A percentile compares a stretch with the other conserved stretches of the same genome.
phyloP scores from a whole-genome alignment of 2,888 invertebrate species.

The Bombylius major region DNA sequence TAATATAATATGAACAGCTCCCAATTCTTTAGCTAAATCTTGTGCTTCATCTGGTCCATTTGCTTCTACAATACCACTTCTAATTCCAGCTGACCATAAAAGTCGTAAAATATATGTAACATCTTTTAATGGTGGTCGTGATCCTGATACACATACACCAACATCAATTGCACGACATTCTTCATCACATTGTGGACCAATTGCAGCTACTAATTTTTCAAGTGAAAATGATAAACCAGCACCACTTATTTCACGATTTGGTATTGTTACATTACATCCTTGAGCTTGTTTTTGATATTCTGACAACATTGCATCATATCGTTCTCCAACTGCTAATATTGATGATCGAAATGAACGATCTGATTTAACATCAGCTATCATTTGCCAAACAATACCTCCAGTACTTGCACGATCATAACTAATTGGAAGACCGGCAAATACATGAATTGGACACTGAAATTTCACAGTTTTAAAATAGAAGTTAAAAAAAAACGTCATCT shows the following conservation, averaged over 20 bases:
- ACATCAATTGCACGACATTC: conserved; percentile 47
- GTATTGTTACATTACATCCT: conserved; percentile 27
- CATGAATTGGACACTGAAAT: conserved; percentile 44
- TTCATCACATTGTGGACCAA: conserved; percentile 42
- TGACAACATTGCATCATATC: conserved; percentile 72
- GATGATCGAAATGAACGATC: conserved; percentile 41
- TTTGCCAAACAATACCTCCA: conserved; percentile 49
- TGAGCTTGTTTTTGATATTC: conserved; percentile 46
- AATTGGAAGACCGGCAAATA: conserved; percentile 38
- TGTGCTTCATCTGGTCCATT: conserved; percentile 51
- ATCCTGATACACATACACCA: conserved; percentile 52
- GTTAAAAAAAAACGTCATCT: background rate
- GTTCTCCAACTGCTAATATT: conserved; percentile 77
- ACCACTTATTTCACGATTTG: conserved; percentile 38
- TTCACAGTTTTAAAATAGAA: background rate
- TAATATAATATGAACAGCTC: conserved; percentile 51
- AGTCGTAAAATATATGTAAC: conserved; percentile 44
- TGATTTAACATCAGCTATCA: conserved; percentile 32
- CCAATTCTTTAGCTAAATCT: conserved; percentile 45
- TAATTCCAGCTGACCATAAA: conserved; percentile 60
- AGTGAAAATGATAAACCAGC: conserved; percentile 78
- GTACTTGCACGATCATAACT: conserved; percentile 41
- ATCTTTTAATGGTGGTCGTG: conserved; percentile 43
- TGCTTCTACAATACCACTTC: conserved; percentile 49
- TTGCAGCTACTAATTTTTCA: conserved; percentile 57